Evolutionary conservation across 2,888 invertebrate genomes (phyloP), one percentile per base, ranked within the genome.

Genomic region (Bruchidius siliquastri): DNA sequence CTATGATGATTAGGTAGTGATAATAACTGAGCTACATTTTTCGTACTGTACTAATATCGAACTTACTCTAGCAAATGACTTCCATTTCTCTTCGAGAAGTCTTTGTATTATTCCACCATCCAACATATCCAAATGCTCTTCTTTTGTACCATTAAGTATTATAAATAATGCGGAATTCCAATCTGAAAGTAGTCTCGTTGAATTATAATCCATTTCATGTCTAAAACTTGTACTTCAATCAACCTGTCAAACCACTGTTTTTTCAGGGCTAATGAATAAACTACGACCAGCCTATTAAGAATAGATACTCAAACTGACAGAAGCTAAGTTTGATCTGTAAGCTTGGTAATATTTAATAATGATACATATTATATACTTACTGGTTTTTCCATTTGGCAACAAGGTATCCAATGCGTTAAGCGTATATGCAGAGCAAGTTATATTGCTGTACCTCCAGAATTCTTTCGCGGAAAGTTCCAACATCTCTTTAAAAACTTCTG

Each of bases 91-190:
- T 86, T 98, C 98, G 21, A 99, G 89, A 71, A 99, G 88, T 82
- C 97, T 91, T 85, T 98, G 97, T 83, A 99, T 98, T 74, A 99
- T 99, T 32, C 99, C 99, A 71, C 98, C 98, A 84, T 98, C 98
- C 82, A 99, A 89, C 98, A 99, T 99, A 85, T 99, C 97, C 84
- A 99, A 90, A 90, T 99, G 99, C 82, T 97, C 98, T 83, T 97
- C 96, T 84, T 98, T 98, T 13, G 96, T 97, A 73, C 99, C 99
- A 84, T 98, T 98, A 76, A 99, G 89, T 82, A 99, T 98, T 78
- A 98, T 98, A 87, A 98, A 98, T 73, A 99, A 88, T 0, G 99
- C 99, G 0, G 99, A 99, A 86, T 98, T 98, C 96, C 98, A 98
- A 88, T 99, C 99, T 98, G 84, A 20, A 88, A 86, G 77, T 79